Evolutionary conservation across 1,140 invertebrate genomes (phyloP).

Genomic region (Cherax destructor): DNA sequence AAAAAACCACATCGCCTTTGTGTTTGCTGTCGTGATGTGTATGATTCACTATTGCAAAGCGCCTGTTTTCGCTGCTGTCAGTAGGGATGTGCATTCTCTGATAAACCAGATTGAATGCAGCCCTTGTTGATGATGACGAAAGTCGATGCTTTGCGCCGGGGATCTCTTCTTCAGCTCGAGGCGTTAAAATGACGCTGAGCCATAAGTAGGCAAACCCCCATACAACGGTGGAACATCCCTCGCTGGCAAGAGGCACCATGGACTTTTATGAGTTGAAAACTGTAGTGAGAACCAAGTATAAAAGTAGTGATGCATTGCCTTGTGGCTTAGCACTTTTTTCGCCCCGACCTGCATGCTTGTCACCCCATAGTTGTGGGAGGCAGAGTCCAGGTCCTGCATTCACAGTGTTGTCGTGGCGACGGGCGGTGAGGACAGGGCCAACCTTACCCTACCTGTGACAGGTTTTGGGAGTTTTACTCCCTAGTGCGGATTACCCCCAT

Average conservation of each 20-base stretch:
- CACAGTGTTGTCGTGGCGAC: constrained; percentile 43
- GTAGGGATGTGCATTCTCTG: background rate
- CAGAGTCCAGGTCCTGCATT: constrained; percentile 60
- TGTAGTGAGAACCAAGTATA: constrained; percentile 25
- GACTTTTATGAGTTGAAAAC: constrained; percentile 37
- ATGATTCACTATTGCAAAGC: constrained; percentile 17
- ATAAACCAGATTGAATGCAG: background rate
- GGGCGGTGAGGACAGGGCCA: constrained; percentile 22
- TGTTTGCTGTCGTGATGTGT: constrained; percentile 63
- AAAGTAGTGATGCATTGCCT: constrained; percentile 52
- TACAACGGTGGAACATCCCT: constrained; percentile 44
- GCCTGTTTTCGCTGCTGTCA: constrained; percentile 2
- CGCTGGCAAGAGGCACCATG: constrained; percentile 62
- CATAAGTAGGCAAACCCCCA: constrained; percentile 29
- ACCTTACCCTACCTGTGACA: no score
- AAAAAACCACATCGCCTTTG: constrained; percentile 65
- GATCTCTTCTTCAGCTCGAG: constrained; percentile 56
- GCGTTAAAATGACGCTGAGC: constrained; percentile 52
- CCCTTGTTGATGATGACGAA: background rate
- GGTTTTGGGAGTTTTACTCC: background rate
- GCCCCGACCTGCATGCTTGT: constrained; percentile 65
- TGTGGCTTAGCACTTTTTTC: constrained; percentile 66
- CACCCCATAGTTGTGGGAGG: constrained; percentile 49
- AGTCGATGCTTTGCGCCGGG: constrained; percentile 41
- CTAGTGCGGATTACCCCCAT: background rate